Evolutionary conservation across 2,888 invertebrate species (phyloP), one percentile per base, ranked within the genome.

Genomic region (Chrysomela aeneicollis): DNA sequence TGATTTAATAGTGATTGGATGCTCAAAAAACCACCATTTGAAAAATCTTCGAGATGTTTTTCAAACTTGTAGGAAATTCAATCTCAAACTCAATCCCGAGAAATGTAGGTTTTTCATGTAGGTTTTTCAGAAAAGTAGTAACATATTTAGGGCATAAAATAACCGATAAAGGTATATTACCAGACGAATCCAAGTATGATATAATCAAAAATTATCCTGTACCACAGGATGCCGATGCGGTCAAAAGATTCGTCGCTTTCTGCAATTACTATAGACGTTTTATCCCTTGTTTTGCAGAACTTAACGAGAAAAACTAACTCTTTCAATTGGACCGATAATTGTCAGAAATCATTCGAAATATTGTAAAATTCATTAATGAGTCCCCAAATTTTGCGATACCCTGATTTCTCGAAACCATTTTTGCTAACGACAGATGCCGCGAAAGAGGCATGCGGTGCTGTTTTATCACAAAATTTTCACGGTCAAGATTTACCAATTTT

Each of bases 91-190:
- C n/a, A 71, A 9, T 49, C 62, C 0, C 64, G n/a, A 67, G 8
- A 73, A 74, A 61, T 70, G 70, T 49, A 59, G 62, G 18, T n/a
- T n/a, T n/a, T n/a, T n/a, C n/a, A n/a, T n/a, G n/a, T n/a, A n/a
- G n/a, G n/a, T 73, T 73, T 60, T 26, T 26, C 10, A 42, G 17
- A 18, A 64, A 46, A 50, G 50, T 3, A 50, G 19, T 50, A 5
- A 67, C 50, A 1, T 68, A 59, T 52, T 50, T 71, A 51, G 70
- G 71, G 6, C 71, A 72, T 53, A 12, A 50, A 9, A 70, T 76
- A 1, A 68, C 59, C 8, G 53, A 50, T 17, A 42, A 42, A 17
- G 42, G 42, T 15, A 42, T 42, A 2, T 42, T 42, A 4, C 21
- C 50, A 19, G 21, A 42, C 42, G 21, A 50, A 50, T 50, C 50